Evolutionary conservation across 2,888 invertebrate genomes (phyloP).

Genomic region (Agrotis clavis): DNA sequence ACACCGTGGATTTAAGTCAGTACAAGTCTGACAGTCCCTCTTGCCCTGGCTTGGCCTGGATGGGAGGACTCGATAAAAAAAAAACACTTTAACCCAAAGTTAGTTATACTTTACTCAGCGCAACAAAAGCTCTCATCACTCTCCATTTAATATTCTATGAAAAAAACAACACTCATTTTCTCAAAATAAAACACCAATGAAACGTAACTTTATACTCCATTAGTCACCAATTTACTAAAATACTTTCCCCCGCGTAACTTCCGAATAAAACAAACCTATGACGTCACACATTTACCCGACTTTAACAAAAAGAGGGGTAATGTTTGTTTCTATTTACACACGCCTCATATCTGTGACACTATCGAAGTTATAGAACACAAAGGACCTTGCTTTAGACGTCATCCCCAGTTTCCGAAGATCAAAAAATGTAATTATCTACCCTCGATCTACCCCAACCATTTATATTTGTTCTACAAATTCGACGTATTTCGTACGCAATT

Average conservation of each 20-base stretch:
- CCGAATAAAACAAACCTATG: conserved; percentile 50
- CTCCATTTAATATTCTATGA: not conserved
- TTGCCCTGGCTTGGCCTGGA: too few species aligned
- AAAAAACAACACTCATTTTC: not conserved
- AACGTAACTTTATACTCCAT: conserved; percentile 55
- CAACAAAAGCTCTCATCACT: not conserved
- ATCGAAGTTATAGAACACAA: conserved; percentile 83
- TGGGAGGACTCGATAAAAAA: too few species aligned
- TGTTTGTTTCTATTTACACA: conserved; percentile 71
- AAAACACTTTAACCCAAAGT: too few species aligned
- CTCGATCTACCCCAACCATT: conserved; percentile 90
- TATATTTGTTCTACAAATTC: conserved; percentile 91
- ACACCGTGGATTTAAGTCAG: too few species aligned
- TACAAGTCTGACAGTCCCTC: too few species aligned
- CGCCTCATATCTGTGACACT: conserved; percentile 84
- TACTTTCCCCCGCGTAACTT: conserved; percentile 50
- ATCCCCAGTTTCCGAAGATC: conserved; percentile 87
- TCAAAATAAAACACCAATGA: conserved; percentile 23
- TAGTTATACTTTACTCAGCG: not conserved
- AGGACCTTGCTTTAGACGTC: conserved; percentile 77
- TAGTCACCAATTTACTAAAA: conserved; percentile 56
- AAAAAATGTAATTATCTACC: conserved; percentile 91
- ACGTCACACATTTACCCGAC: conserved; percentile 54
- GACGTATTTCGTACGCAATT: conserved; percentile 88
- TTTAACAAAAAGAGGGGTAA: conserved; percentile 11